Conservation (phyloP, 2,113 vertebrate genomes). For the Rostratula benghalensis region DNA sequence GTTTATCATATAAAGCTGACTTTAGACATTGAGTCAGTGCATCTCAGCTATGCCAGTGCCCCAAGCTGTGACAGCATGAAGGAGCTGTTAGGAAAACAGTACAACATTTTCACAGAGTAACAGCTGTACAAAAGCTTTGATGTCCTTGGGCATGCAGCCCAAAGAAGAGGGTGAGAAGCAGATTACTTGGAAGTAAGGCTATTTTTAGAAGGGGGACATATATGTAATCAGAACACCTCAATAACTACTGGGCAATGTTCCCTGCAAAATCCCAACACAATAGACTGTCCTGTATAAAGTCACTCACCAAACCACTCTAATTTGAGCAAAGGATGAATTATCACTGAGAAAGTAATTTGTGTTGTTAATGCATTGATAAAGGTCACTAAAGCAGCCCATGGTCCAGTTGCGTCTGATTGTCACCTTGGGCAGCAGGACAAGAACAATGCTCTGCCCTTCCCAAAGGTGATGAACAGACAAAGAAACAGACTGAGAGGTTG, state of each 20-base stretch:
- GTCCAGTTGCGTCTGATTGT: background rate
- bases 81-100: background rate
- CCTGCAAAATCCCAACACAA: conserved; percentile 18
- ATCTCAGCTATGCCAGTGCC: background rate
- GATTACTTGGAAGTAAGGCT: conserved; percentile 56
- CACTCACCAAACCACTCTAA: conserved; percentile 5
- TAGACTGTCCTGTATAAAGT: background rate
- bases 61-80: background rate
- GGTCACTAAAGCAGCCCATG: background rate
- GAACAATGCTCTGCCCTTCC: background rate
- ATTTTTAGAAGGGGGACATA: conserved; percentile 55
- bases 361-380: background rate
- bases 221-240: conserved; percentile 48
- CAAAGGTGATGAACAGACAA: background rate
- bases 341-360: background rate
- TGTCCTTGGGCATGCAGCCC: background rate
- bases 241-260: conserved; percentile 41
- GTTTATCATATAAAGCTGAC: background rate
- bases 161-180: conserved; percentile 45
- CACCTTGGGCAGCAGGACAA: background rate
- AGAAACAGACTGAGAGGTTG: background rate
- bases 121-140: background rate
- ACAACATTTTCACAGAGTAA: conserved; percentile 14
- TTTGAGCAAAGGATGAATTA: conserved; percentile 5
- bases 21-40: background rate